Base-by-base conservation (phyloP, 2,113 vertebrate genomes). In the Ciconia boyciana region DNA sequence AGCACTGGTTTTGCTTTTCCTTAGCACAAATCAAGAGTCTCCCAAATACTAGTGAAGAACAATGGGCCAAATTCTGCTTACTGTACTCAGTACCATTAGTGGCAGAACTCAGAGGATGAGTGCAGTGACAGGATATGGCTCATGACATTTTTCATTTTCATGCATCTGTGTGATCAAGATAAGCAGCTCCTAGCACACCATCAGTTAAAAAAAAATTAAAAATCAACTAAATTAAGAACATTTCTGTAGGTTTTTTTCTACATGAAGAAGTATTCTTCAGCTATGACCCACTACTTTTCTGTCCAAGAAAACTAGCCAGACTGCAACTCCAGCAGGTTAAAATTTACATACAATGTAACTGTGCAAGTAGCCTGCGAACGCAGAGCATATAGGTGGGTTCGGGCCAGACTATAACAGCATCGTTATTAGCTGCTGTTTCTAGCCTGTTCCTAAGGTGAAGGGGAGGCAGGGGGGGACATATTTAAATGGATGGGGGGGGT, bases 51-150 rank as follows among this genome's bases (percentile, higher is more conserved):
- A 65, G 7, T 5, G 8, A 89, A 75, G 49, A 78, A 15, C 24
- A 78, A 43, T 1, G 13, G 29, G 29, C 6, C 39, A 80, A 75
- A 92, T 71, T 69, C 15, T 61, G 14, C 19, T 66, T n/a, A 26
- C 13, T 31, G 14, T 26, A 26, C 32, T 68, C 2, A 0, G 6
- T 28, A 41, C 4, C 7, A 10, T 32, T 16, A 66, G 36, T 7
- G 26, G 44, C 11, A 83, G 39, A 55, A 78, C 49, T 41, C 11
- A 66, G 52, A 66, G 29, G 10, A 82, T 43, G 17, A 76, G 5
- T 36, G 28, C 24, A 48, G 43, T 14, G 9, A 34, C 28, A 61
- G 32, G 28, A 69, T 49, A 31, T 7, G 8, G 44, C 28, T 62
- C 31, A n/a, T 2, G 3, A 51, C 14, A 9, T 24, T 51, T 57